These are phyloP conservation scores for Proisotoma minuta DNA, from an alignment of 2,888 invertebrate species.

Conservation along the genomic window DNA sequence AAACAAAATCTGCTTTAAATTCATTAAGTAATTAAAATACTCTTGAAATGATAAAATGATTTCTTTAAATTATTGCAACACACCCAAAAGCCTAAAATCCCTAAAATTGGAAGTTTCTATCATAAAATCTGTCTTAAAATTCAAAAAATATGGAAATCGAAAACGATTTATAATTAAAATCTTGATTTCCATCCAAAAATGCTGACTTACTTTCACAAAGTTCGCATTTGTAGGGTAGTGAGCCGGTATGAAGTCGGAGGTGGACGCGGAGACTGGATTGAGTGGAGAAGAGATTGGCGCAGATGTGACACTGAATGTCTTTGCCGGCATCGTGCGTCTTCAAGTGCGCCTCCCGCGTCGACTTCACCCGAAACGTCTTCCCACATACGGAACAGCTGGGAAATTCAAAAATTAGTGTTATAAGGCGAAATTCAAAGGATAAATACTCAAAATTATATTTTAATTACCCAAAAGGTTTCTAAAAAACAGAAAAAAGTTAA, in stretches of 20 bases:
- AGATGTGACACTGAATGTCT: slow-evolving; percentile 60
- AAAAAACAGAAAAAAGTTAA: too few relatives aligned
- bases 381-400: slow-evolving; percentile 40
- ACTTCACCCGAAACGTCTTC: slow-evolving; percentile 60
- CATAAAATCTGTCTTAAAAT: too few relatives aligned
- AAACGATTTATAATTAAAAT: too few relatives aligned
- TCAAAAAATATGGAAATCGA: too few relatives aligned
- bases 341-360: slow-evolving; percentile 61
- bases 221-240: slow-evolving; percentile 79
- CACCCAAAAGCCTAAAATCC: too few relatives aligned
- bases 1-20: too few relatives aligned
- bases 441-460: neutral
- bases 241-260: slow-evolving; percentile 70
- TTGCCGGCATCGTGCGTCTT: slow-evolving; percentile 59
- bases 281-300: slow-evolving; percentile 61
- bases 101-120: too few relatives aligned
- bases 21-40: too few relatives aligned
- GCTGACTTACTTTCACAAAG: slow-evolving; percentile 68
- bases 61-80: too few relatives aligned
- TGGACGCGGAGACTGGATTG: slow-evolving; percentile 72
- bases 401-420: neutral
- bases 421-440: too few relatives aligned
- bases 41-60: too few relatives aligned
- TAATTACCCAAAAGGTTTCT: slow-evolving; percentile 49
- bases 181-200: too few relatives aligned